phyloP scores from a whole-genome alignment of 2,797 vertebrate genomes.

The Babyrousa celebensis region DNA sequence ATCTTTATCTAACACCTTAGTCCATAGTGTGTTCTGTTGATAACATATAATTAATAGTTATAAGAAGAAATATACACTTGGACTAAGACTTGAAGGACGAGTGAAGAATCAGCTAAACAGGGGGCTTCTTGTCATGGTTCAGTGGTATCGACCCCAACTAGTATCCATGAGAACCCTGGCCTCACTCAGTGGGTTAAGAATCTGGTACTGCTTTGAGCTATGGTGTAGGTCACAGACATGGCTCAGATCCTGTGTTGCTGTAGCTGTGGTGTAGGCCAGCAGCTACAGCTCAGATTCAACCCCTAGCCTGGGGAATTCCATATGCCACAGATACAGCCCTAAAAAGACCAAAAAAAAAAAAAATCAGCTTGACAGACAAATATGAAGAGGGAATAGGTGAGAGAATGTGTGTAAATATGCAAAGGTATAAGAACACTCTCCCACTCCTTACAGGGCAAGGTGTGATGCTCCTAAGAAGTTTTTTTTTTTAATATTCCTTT shows the following conservation, averaged over 20 bases:
- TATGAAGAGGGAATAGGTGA: neutral
- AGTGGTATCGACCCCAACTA: no score
- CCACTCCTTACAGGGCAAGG: neutral
- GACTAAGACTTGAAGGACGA: constrained; percentile 7
- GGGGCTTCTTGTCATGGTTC: no score
- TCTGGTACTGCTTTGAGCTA: no score
- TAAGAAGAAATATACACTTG: constrained; percentile 10
- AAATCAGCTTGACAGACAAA: neutral
- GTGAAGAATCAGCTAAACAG: constrained; percentile 7
- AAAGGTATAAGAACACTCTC: constrained; percentile 22
- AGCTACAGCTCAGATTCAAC: no score
- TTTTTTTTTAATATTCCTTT: neutral
- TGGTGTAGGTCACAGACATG: no score
- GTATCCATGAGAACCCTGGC: no score
- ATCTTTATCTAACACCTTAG: constrained; percentile 32
- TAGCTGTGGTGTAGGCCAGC: no score
- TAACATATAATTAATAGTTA: constrained; percentile 31
- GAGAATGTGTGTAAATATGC: neutral
- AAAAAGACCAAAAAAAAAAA: neutral
- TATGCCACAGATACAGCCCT: no score
- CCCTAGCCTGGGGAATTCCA: no score
- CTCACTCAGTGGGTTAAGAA: no score
- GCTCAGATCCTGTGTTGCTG: no score
- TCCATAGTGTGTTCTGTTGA: neutral
- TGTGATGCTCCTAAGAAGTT: neutral